Evolutionary conservation across 2,113 vertebrate species (phyloP), one percentile per base, ranked within the genome.

Genomic region (Clarias gariepinus): DNA sequence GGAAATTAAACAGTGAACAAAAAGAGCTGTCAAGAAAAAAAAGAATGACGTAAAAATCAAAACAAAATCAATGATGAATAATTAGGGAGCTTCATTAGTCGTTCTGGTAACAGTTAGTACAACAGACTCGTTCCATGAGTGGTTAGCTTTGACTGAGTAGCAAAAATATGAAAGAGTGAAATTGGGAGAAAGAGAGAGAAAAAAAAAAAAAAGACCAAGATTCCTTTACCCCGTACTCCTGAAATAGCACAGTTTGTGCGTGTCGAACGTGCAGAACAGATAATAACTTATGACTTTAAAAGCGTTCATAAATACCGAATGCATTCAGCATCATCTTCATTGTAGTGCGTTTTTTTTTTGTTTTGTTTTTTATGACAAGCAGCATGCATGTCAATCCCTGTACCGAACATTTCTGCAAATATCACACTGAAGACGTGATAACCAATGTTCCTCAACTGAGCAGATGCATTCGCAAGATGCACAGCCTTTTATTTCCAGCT

Each of bases 1-100:
- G 94, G 93, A 96, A 97, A 96, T 96, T 95, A 95, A 95, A 93
- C 93, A 92, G 94, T 96, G 94, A 97, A 96, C 95, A 96, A 94
- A 81, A 97, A 96, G 95, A 95, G 96, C 94, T 95, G 96, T 97
- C 96, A 96, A 96, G 96, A 95, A 71, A 47, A 47, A 47, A 41
- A 96, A 97, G 95, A 94, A 95, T 95, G 63, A 55, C 13, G 28
- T 66, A 33, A 83, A 66, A 95, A 94, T 94, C 25, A 83, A 87
- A 89, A 91, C 78, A 71, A 88, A 95, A 95, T 94, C 78, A 81
- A 92, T 94, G 96, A 95, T 94, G 95, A 96, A 95, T 94, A 92
- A 93, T 95, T 95, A 95, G 63, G 91, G 89, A 87, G 83, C 87
- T 91, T 91, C 78, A 88, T 96, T 96, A 96, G 95, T 94, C 91